Evolutionary conservation across 2,113 vertebrate species (phyloP).

Genomic region (Spheniscus mendiculus): DNA sequence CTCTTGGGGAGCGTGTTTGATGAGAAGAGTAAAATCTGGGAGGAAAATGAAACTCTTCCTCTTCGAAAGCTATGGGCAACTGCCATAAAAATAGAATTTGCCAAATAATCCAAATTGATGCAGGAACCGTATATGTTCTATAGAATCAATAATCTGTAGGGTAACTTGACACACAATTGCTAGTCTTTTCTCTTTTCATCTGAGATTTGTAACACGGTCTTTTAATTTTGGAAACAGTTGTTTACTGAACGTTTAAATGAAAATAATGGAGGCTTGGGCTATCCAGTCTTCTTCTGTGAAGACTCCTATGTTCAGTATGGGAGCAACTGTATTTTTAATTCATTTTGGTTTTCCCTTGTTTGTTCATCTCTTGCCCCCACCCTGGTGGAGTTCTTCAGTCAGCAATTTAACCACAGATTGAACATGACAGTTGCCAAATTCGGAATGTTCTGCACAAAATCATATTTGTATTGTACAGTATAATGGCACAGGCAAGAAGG

Average conservation of each 20-base stretch:
- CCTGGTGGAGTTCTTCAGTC: background rate
- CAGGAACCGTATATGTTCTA: background rate
- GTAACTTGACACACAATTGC: background rate
- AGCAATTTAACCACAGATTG: slow-evolving; percentile 20
- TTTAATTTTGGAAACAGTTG: background rate
- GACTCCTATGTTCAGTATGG: background rate
- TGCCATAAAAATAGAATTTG: background rate
- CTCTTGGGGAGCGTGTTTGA: background rate
- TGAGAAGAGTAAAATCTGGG: background rate
- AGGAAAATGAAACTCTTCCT: background rate
- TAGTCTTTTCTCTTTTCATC: background rate
- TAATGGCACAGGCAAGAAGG: background rate
- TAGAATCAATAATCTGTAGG: background rate
- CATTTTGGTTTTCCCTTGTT: background rate
- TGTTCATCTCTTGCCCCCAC: background rate
- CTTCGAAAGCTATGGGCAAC: background rate
- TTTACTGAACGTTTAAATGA: background rate
- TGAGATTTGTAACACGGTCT: background rate
- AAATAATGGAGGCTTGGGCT: background rate
- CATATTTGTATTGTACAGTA: background rate
- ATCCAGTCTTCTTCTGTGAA: background rate
- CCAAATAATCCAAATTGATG: background rate
- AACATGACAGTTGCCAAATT: slow-evolving; percentile 46
- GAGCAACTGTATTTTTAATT: background rate
- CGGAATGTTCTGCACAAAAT: slow-evolving; percentile 29